A percentile compares a stretch with the other conserved stretches of the same genome.
Evolutionary conservation across 2,797 vertebrate genomes (phyloP).

Genomic region (Eutrigla gurnardus): DNA sequence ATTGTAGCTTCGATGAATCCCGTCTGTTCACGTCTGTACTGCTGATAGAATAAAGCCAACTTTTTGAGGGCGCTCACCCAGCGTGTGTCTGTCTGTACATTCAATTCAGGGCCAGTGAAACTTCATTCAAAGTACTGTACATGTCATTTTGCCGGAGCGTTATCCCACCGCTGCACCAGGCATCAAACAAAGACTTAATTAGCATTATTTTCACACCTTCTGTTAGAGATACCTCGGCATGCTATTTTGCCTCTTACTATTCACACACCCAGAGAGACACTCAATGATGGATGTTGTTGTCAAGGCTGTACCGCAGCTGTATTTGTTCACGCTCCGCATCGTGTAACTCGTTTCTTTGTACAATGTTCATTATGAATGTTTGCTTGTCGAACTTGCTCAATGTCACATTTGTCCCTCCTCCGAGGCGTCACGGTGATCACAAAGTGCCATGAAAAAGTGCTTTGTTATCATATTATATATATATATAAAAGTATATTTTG

Average conservation of each 20-base stretch:
- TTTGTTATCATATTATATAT: conserved; percentile 78
- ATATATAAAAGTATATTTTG: conserved; percentile 80
- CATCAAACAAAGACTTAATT: conserved; percentile 16
- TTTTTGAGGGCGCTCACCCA: conserved; percentile 54
- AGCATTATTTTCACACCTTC: conserved; percentile 1
- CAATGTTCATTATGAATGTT: conserved; percentile 70
- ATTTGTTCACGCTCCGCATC: conserved; percentile 54
- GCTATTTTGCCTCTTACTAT: conserved; percentile 18
- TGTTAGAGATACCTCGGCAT: conserved; percentile 15
- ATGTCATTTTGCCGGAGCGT: conserved; percentile 31
- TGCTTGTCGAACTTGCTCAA: conserved; percentile 60
- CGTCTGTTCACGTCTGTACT: conserved; percentile 69
- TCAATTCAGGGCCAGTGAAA: conserved; percentile 53
- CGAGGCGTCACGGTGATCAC: conserved; percentile 76
- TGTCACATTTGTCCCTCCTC: conserved; percentile 70
- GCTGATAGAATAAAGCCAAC: conserved; percentile 77
- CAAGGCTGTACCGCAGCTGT: conserved; percentile 54
- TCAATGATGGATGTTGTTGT: conserved; percentile 59
- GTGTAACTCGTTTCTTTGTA: conserved; percentile 64
- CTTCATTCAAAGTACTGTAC: conserved; percentile 36
- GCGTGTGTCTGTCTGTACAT: conserved; percentile 69
- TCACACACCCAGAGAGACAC: conserved; percentile 19
- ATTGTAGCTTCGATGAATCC: conserved; percentile 67
- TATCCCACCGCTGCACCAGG: conserved; percentile 1
- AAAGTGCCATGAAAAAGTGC: conserved; percentile 82